phyloP scores from a whole-genome alignment of 2,797 vertebrate genomes.

The Catharus ustulatus region DNA sequence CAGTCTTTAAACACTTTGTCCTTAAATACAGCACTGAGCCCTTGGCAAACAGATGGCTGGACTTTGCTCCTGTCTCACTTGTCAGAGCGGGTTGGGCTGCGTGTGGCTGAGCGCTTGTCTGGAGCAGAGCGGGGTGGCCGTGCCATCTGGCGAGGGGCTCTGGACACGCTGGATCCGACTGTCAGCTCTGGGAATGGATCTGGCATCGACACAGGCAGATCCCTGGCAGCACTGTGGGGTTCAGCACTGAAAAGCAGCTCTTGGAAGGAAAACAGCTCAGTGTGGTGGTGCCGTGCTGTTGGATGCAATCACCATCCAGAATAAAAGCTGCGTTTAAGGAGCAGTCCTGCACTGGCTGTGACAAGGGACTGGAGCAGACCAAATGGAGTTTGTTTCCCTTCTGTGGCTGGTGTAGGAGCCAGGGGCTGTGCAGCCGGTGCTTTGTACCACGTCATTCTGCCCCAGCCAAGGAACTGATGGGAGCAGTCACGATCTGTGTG shows the following conservation, averaged over 20 bases:
- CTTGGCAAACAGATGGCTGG: conserved; percentile 7
- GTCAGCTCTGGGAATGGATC: not conserved
- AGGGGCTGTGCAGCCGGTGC: not conserved
- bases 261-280: not conserved
- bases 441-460: not conserved
- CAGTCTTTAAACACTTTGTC: not conserved
- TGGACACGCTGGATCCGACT: not conserved
- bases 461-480: not conserved
- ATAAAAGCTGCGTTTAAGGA: not conserved
- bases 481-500: not conserved
- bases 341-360: not conserved
- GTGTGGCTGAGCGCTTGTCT: not conserved
- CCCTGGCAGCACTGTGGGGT: not conserved
- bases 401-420: not conserved
- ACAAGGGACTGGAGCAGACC: not conserved
- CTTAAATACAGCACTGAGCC: not conserved
- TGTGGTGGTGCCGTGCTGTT: accelerated
- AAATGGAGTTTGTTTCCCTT: not conserved
- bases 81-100: not conserved
- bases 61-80: not conserved
- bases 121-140: accelerated
- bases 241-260: not conserved
- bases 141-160: conserved; percentile 33
- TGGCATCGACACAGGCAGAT: accelerated
- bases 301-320: not conserved